Conservation (phyloP, 1,140 invertebrate species). For the Brachionus plicatilis region DNA sequence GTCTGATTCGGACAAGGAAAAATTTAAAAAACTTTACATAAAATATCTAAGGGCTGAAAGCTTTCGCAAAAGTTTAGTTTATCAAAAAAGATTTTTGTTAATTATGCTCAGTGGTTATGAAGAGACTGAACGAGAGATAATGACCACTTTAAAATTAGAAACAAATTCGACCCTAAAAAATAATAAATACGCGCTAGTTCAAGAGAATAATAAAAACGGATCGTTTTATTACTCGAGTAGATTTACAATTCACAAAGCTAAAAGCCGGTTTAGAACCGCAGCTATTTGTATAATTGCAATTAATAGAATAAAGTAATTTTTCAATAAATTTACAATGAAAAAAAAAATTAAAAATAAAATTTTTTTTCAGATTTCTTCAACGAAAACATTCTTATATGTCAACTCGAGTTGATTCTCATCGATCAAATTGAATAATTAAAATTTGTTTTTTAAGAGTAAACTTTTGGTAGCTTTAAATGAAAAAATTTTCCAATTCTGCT, state of each 20-base stretch:
- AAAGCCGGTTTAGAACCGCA: slow-evolving; percentile 33
- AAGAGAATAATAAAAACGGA: slow-evolving; percentile 17
- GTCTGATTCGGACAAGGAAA: slow-evolving; percentile 42
- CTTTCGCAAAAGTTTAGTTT: slow-evolving; percentile 71
- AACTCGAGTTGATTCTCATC: slow-evolving; percentile 4
- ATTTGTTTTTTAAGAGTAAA: neutral
- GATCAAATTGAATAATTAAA: neutral
- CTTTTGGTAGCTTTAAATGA: neutral
- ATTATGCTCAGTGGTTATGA: slow-evolving; percentile 67
- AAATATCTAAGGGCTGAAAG: slow-evolving; percentile 71
- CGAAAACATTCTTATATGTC: slow-evolving; percentile 24
- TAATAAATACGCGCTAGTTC: neutral
- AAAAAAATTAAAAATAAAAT: neutral
- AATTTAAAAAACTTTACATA: slow-evolving; percentile 68
- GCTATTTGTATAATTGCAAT: slow-evolving; percentile 40
- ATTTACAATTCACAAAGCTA: slow-evolving; percentile 20
- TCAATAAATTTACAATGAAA: neutral
- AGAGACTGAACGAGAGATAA: slow-evolving; percentile 53
- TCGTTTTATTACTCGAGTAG: slow-evolving; percentile 38
- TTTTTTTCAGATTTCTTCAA: slow-evolving; percentile 24
- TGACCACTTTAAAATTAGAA: slow-evolving; percentile 42
- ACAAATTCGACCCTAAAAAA: neutral
- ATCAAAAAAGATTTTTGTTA: slow-evolving; percentile 76
- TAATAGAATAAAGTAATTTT: slow-evolving; percentile 19
- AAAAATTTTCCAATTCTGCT: neutral